Evolutionary conservation across 2,797 vertebrate genomes (phyloP), one percentile per base, ranked within the genome.

Genomic region (Centropyge bicolor): DNA sequence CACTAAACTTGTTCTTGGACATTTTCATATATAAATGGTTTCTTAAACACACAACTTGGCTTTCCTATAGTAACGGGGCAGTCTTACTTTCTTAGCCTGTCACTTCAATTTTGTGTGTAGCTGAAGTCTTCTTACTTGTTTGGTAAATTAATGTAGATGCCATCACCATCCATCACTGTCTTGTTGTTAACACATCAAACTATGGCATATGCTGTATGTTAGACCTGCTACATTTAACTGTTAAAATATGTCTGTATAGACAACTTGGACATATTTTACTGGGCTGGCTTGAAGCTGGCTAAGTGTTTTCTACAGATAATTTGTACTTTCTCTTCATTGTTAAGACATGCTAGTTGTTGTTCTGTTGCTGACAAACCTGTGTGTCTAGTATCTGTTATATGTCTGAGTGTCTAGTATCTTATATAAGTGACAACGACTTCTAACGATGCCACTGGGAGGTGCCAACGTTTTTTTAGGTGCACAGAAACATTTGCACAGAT

Each of bases 21-120:
- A 62, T 80, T 75, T 83, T 74, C 27, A 70, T 62, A 68, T 69
- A 76, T 57, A 80, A 86, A 73, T 13, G 31, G 54, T 76, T 78
- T 83, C 55, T 78, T 57, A 69, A 74, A 65, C 60, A 51, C 45
- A 38, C 27, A 57, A 16, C 13, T 22, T 55, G 11, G 52, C 43
- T 70, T 38, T 59, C 38, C 9, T 17, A 61, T 46, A 41, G 17
- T 19, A 74, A 19, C 52, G 43, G n/a, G 48, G 14, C 2, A 36
- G 27, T 51, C 8, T 22, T 54, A 5, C 35, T 55, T 62, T 69
- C 16, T 55, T 9, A 20, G 4, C 27, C 27, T 31, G 27, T 31
- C 27, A 31, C 27, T 31, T 60, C 9, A 9, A 35, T 17, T 73
- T 35, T 79, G 12, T 78, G 55, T 61, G 43, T 7, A 40, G 31